Conservation (phyloP, 1,140 invertebrate genomes). For the Neodiprion lecontei region DNA sequence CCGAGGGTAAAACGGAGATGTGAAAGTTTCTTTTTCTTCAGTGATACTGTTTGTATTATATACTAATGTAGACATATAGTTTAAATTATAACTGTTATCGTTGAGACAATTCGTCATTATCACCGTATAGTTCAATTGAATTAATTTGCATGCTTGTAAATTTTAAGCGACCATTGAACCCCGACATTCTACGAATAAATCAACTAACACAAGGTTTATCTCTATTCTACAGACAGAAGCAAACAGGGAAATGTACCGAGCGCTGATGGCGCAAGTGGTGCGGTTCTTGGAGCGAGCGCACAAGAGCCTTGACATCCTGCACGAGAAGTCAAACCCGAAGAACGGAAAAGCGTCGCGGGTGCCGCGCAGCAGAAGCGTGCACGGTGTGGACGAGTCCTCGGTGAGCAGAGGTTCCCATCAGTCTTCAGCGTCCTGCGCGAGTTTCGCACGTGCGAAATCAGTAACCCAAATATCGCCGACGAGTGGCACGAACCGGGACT, state of each 20-base stretch:
- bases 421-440: slow-evolving; percentile 33
- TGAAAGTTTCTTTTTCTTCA: too few relatives aligned
- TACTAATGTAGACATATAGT: too few relatives aligned
- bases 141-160: too few relatives aligned
- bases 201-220: too few relatives aligned
- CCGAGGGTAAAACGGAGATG: too few relatives aligned
- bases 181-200: too few relatives aligned
- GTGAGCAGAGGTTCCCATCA: slow-evolving; percentile 23
- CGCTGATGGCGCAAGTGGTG: slow-evolving; percentile 79
- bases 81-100: too few relatives aligned
- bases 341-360: slow-evolving; percentile 44
- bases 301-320: slow-evolving; percentile 67
- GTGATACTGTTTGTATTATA: too few relatives aligned
- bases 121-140: too few relatives aligned
- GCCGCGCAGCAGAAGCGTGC: slow-evolving; percentile 59
- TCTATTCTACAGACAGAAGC: slow-evolving; percentile 70
- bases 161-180: too few relatives aligned
- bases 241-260: slow-evolving; percentile 80
- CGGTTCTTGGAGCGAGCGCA: slow-evolving; percentile 77
- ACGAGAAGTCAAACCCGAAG: slow-evolving; percentile 43
- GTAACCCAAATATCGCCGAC: slow-evolving; percentile 53
- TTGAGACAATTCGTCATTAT: too few relatives aligned
- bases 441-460: slow-evolving; percentile 54
- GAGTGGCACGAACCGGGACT: slow-evolving; percentile 39
- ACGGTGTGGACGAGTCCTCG: slow-evolving; percentile 46